These are phyloP conservation scores for Orius laevigatus DNA, from an alignment of 1,140 invertebrate species.

Conservation along the genomic window DNA sequence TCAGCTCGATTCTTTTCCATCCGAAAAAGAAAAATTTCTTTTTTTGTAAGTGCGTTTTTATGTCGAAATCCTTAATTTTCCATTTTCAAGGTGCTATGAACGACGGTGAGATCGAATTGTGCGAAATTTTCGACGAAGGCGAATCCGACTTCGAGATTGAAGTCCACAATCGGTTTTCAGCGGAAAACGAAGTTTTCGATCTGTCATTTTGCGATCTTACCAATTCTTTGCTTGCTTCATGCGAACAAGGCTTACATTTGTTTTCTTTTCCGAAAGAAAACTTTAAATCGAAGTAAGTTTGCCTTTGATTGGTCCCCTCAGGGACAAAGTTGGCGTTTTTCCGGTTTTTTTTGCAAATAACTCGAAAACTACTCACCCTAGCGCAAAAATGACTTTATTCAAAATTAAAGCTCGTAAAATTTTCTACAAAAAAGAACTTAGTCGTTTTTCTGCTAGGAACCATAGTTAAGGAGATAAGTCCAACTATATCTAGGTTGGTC, in stretches of 20 bases:
- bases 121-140: constrained; percentile 28
- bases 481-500: too few relatives aligned
- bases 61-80: constrained; percentile 5
- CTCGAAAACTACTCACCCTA: too few relatives aligned
- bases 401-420: too few relatives aligned
- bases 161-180: constrained; percentile 16
- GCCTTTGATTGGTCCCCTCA: too few relatives aligned
- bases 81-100: constrained; percentile 29
- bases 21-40: constrained; percentile 27
- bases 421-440: too few relatives aligned
- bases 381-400: too few relatives aligned
- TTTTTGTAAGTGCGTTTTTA: constrained; percentile 29
- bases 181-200: constrained; percentile 20
- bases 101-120: constrained; percentile 29
- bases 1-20: constrained; percentile 32
- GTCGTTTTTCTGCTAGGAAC: too few relatives aligned
- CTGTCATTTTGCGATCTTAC: constrained; percentile 15
- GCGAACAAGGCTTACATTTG: constrained; percentile 15
- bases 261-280: neutral
- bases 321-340: too few relatives aligned
- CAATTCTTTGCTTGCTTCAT: constrained; percentile 18
- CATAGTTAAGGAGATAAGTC: too few relatives aligned
- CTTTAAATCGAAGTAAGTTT: constrained; percentile 10
- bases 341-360: too few relatives aligned
- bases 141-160: constrained; percentile 20